phyloP scores from a whole-genome alignment of 2,888 invertebrate species.

The Deilephila porcellus region DNA sequence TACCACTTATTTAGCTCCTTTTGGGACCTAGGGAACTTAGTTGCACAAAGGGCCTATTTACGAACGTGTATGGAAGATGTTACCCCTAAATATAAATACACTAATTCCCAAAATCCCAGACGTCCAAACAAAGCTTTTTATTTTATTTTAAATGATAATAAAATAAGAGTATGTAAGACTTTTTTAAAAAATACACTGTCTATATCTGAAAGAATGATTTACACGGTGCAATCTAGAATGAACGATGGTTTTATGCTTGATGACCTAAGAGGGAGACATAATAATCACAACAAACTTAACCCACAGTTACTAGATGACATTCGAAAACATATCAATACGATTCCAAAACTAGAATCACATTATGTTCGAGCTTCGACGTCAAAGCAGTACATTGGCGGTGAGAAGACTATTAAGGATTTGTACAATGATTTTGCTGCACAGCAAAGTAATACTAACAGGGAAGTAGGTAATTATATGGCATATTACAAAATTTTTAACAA shows the following conservation, averaged over 20 bases:
- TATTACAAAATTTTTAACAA: slow-evolving; percentile 37
- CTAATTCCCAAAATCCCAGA: slow-evolving; percentile 31
- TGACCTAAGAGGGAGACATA: slow-evolving; percentile 25
- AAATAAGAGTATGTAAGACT: neutral
- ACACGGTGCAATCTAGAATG: slow-evolving; percentile 25
- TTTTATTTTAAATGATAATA: slow-evolving; percentile 29
- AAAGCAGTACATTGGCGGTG: slow-evolving; percentile 8
- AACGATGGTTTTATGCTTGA: slow-evolving; percentile 31
- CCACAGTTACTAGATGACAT: slow-evolving; percentile 26
- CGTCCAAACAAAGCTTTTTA: slow-evolving; percentile 33
- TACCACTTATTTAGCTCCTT: slow-evolving; percentile 31
- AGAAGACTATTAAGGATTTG: slow-evolving; percentile 44
- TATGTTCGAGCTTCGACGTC: slow-evolving; percentile 16
- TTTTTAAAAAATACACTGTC: neutral
- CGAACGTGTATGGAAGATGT: slow-evolving; percentile 31
- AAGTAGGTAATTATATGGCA: slow-evolving; percentile 33
- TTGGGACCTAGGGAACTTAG: slow-evolving; percentile 35
- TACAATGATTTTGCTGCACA: slow-evolving; percentile 45
- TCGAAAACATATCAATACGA: slow-evolving; percentile 17
- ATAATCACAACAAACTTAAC: slow-evolving; percentile 29
- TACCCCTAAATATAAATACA: slow-evolving; percentile 35
- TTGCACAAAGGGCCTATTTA: neutral
- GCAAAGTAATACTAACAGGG: slow-evolving; percentile 37
- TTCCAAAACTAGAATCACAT: slow-evolving; percentile 26
- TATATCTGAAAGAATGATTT: slow-evolving; percentile 30